Evolutionary conservation across 2,888 invertebrate genomes (phyloP).

Genomic region (Trachelus stipa): DNA sequence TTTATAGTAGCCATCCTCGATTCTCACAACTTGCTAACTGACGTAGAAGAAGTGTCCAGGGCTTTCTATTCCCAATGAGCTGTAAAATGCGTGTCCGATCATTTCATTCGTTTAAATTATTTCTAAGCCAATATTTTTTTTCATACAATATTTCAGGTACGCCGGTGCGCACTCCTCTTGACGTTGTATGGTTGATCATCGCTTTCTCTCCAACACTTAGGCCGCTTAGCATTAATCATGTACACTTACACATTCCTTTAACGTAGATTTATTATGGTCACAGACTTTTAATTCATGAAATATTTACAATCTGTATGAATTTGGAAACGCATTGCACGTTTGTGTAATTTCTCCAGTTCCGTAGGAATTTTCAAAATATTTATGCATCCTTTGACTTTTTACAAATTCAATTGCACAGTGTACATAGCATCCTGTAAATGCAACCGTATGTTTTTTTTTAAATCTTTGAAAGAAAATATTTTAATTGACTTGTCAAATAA

Average conservation of each 20-base stretch:
- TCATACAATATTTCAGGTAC: not conserved
- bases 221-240: not conserved
- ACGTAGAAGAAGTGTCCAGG: not conserved
- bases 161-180: not conserved
- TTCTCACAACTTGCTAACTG: not conserved
- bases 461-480: not conserved
- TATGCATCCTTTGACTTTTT: not conserved
- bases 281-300: not conserved
- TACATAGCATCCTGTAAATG: not conserved
- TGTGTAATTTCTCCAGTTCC: not conserved
- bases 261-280: not conserved
- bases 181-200: not conserved
- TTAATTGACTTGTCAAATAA: not conserved
- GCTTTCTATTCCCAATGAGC: not conserved
- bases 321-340: not conserved
- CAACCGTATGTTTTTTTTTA: not conserved
- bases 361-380: not conserved
- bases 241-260: not conserved
- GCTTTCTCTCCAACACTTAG: not conserved
- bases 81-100: not conserved
- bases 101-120: not conserved
- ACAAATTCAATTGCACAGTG: not conserved
- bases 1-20: not conserved
- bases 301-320: not conserved
- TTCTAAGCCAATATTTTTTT: not conserved